Evolutionary conservation across 1,140 invertebrate species (phyloP).

Genomic region (Drosophila sp.): DNA sequence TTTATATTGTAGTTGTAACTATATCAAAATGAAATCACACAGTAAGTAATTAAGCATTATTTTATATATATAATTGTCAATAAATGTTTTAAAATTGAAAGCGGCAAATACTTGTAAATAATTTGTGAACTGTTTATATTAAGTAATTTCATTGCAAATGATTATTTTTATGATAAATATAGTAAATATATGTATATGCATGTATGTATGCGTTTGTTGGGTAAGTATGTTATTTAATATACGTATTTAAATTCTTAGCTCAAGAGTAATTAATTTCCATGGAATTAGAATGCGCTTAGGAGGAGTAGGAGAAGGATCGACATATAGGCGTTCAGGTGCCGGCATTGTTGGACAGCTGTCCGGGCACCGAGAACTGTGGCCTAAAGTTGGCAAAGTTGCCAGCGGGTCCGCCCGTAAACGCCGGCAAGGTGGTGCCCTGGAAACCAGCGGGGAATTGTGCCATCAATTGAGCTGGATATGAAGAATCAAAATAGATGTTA

Average conservation of each 20-base stretch:
- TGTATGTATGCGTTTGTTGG: slow-evolving; percentile 32
- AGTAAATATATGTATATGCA: slow-evolving; percentile 63
- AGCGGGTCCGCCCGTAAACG: slow-evolving; percentile 89
- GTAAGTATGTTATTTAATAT: slow-evolving; percentile 15
- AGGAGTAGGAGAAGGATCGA: slow-evolving; percentile 33
- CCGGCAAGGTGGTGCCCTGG: slow-evolving; percentile 88
- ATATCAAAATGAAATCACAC: slow-evolving; percentile 61
- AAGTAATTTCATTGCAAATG: slow-evolving; percentile 72
- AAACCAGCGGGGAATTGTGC: slow-evolving; percentile 93
- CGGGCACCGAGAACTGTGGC: slow-evolving; percentile 95
- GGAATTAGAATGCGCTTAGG: slow-evolving; percentile 69
- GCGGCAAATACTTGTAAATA: slow-evolving; percentile 27
- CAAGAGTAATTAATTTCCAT: slow-evolving; percentile 71
- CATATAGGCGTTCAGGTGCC: slow-evolving; percentile 49
- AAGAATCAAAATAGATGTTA: not conserved
- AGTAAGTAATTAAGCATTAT: slow-evolving; percentile 61
- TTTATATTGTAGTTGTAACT: slow-evolving; percentile 73
- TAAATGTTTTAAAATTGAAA: slow-evolving; percentile 14
- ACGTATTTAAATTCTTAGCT: slow-evolving; percentile 68
- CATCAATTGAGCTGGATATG: slow-evolving; percentile 88
- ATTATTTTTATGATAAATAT: slow-evolving; percentile 71
- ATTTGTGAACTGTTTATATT: slow-evolving; percentile 57
- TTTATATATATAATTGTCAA: slow-evolving; percentile 13
- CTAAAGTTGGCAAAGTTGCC: slow-evolving; percentile 94
- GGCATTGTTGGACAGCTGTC: slow-evolving; percentile 86